phyloP scores from a whole-genome alignment of 2,113 vertebrate species.

The Lagopus muta region DNA sequence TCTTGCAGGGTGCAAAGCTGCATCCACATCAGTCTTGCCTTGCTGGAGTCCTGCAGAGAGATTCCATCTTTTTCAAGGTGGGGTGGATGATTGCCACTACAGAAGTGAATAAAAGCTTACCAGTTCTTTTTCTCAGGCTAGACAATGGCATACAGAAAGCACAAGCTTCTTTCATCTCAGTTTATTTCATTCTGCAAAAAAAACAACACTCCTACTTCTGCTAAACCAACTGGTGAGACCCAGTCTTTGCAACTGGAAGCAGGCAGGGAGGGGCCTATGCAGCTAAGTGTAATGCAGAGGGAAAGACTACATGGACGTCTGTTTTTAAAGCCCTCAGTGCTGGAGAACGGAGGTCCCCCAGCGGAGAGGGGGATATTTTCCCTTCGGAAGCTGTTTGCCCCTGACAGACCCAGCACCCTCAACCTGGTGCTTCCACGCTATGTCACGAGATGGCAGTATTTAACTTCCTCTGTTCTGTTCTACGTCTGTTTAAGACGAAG shows the following conservation, averaged over 20 bases:
- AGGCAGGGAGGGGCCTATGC: rapidly evolving
- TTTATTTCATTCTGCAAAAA: rapidly evolving
- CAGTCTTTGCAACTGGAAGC: not conserved
- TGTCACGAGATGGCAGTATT: not conserved
- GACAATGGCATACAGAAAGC: rapidly evolving
- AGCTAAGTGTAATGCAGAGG: rapidly evolving
- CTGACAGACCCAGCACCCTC: rapidly evolving
- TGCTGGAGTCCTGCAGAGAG: not conserved
- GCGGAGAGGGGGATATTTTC: too few species aligned
- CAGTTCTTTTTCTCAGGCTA: too few species aligned
- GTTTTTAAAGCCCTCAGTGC: rapidly evolving
- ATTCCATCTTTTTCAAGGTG: not conserved
- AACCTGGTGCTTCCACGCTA: rapidly evolving
- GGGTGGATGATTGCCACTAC: not conserved
- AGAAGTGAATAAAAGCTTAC: rapidly evolving
- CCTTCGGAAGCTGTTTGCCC: rapidly evolving
- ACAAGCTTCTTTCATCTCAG: not conserved
- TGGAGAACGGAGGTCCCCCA: rapidly evolving
- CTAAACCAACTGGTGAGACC: not conserved
- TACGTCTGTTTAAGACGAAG: rapidly evolving
- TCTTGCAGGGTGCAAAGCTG: not conserved
- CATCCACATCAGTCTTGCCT: not conserved
- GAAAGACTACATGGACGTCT: not conserved
- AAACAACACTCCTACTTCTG: not conserved
- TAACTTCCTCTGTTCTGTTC: not conserved